Percentiles rank a stretch among this genome's conserved stretches.
phyloP scores from a whole-genome alignment of 2,797 vertebrate genomes.

The Gadopsis marmoratus region DNA sequence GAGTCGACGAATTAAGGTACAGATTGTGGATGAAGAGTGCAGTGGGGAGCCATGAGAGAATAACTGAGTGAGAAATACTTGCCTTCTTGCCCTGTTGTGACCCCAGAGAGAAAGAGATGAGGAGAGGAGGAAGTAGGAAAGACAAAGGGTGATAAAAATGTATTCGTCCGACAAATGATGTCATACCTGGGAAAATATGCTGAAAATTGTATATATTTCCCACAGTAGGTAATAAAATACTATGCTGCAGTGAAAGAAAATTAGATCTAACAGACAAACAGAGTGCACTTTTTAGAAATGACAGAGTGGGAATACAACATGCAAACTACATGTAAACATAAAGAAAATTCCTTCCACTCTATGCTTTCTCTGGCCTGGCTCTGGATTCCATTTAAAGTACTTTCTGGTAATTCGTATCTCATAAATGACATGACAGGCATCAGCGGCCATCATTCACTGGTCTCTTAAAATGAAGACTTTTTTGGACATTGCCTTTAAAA shows the following conservation, averaged over 20 bases:
- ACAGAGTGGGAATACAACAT: not conserved
- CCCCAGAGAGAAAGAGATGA: constrained; percentile 62
- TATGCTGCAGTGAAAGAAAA: constrained; percentile 1
- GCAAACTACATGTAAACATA: constrained; percentile 33
- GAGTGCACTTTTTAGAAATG: constrained; percentile 19
- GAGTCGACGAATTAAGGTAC: constrained; percentile 58
- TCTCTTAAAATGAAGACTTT: constrained; percentile 70
- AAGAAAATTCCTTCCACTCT: constrained; percentile 16
- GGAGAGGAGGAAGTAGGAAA: constrained; percentile 48
- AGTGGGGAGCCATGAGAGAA: constrained; percentile 44
- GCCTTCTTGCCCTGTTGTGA: constrained; percentile 84
- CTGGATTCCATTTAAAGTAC: constrained; percentile 65
- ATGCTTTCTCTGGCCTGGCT: constrained; percentile 22
- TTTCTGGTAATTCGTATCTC: constrained; percentile 65
- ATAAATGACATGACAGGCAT: constrained; percentile 76
- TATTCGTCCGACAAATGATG: constrained; percentile 59
- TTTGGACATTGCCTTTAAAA: constrained; percentile 74
- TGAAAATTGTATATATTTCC: constrained; percentile 47
- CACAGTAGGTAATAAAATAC: constrained; percentile 35
- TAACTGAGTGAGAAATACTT: constrained; percentile 79
- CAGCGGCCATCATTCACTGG: constrained; percentile 60
- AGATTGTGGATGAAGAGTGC: constrained; percentile 43
- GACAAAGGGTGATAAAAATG: constrained; percentile 62
- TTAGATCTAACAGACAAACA: not conserved
- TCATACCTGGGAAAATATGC: constrained; percentile 51